Evolutionary conservation across 1,140 invertebrate species (phyloP).

Genomic region (Drosophila parvula): DNA sequence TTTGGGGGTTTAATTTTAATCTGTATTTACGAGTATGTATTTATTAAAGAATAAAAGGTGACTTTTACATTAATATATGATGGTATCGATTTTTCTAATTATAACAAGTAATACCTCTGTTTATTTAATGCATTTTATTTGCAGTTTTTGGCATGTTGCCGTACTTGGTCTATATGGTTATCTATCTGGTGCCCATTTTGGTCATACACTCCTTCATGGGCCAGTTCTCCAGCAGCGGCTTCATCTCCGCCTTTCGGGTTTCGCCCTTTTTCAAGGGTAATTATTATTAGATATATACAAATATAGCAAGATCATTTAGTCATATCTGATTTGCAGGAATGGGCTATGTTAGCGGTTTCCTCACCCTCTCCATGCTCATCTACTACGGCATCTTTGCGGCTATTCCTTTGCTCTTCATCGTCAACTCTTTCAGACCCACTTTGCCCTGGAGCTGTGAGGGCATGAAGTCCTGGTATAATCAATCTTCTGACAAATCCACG

Average conservation of each 20-base stretch:
- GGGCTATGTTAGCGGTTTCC: conserved; percentile 67
- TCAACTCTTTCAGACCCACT: conserved; percentile 64
- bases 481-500: conserved; percentile 3
- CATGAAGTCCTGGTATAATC: conserved; percentile 19
- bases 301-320: neutral
- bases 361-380: conserved; percentile 55
- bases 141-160: conserved; percentile 61
- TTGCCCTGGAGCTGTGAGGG: conserved; percentile 78
- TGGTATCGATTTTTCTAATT: neutral
- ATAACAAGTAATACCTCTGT: neutral
- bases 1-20: conserved; percentile 3
- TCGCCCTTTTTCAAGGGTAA: conserved; percentile 81
- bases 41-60: conserved; percentile 2
- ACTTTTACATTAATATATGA: neutral
- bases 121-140: conserved; percentile 1
- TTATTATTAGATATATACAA: neutral
- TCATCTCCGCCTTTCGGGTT: conserved; percentile 74
- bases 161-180: conserved; percentile 60
- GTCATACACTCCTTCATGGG: conserved; percentile 79
- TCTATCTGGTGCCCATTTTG: conserved; percentile 72
- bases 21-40: neutral
- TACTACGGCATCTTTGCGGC: conserved; percentile 70
- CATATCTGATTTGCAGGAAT: conserved; percentile 50
- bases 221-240: conserved; percentile 80
- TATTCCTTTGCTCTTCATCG: conserved; percentile 68